Percentiles rank a stretch among this genome's conserved stretches.
phyloP scores from a whole-genome alignment of 2,113 vertebrate species.

The Lampris incognitus region DNA sequence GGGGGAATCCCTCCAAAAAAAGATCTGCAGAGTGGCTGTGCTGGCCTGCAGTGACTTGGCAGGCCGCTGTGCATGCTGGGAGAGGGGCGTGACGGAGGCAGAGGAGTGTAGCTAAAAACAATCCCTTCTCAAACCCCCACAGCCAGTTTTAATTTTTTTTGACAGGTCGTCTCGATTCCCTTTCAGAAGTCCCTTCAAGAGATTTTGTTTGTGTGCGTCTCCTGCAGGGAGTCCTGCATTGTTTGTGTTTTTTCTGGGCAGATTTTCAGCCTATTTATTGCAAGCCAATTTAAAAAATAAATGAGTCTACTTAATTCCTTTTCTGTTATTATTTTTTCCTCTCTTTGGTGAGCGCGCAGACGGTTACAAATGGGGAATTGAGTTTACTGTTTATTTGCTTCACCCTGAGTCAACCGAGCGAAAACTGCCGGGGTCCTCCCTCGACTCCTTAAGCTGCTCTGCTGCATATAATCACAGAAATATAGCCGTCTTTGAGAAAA shows the following conservation, averaged over 20 bases:
- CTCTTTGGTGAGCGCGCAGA: conserved; percentile 51
- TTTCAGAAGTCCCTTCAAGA: conserved; percentile 74
- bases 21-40: conserved; percentile 56
- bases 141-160: conserved; percentile 73
- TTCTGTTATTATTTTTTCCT: background rate
- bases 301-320: conserved; percentile 32
- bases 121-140: conserved; percentile 60
- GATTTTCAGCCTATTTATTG: conserved; percentile 67
- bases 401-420: conserved; percentile 47
- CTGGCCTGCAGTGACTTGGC: conserved; percentile 63
- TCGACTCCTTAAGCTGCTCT: conserved; percentile 25
- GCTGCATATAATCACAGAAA: conserved; percentile 45
- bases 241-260: conserved; percentile 68
- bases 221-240: conserved; percentile 56
- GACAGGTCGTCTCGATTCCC: conserved; percentile 76
- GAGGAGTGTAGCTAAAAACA: conserved; percentile 62
- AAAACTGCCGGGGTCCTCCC: conserved; percentile 26
- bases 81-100: conserved; percentile 39
- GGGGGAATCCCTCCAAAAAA: background rate
- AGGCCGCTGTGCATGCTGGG: conserved; percentile 53
- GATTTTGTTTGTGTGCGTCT: conserved; percentile 62
- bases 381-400: conserved; percentile 66
- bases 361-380: conserved; percentile 57
- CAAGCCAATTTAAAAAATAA: conserved; percentile 72
- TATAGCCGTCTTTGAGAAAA: conserved; percentile 23